phyloP scores from a whole-genome alignment of 2,888 invertebrate species.

The Elmis aenea region DNA sequence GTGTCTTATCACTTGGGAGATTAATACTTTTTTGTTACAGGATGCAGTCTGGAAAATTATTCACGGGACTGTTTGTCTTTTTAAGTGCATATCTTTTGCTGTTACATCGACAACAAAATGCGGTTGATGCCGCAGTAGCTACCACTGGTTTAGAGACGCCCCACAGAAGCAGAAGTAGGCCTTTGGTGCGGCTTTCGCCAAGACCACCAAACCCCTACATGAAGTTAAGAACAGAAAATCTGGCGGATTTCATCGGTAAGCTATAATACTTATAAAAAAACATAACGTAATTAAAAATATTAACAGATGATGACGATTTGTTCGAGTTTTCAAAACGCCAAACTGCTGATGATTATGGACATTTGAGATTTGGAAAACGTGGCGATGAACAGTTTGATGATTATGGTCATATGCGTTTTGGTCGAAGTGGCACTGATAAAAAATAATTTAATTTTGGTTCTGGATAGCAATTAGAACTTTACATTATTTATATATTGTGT shows the following conservation, averaged over 20 bases:
- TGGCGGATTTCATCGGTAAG: constrained; percentile 36
- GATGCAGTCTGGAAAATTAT: constrained; percentile 20
- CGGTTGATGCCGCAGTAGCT: constrained; percentile 19
- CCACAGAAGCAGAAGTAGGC: constrained; percentile 26
- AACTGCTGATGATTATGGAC: constrained; percentile 56
- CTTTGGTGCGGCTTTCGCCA: constrained; percentile 25
- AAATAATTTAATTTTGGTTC: too few species aligned
- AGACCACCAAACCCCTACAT: constrained; percentile 28
- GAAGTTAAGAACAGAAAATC: constrained; percentile 30
- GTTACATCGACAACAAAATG: constrained; percentile 16
- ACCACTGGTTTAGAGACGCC: constrained; percentile 18
- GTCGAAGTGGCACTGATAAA: constrained; percentile 50
- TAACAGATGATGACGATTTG: constrained; percentile 47
- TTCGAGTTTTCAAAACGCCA: constrained; percentile 49
- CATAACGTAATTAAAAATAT: constrained; percentile 2
- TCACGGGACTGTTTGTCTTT: constrained; percentile 14
- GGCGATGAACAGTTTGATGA: constrained; percentile 67
- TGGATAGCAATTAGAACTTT: too few species aligned
- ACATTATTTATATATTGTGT: too few species aligned
- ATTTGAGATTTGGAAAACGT: constrained; percentile 59
- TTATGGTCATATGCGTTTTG: constrained; percentile 71
- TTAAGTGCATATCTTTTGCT: constrained; percentile 20
- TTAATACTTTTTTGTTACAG: too few species aligned
- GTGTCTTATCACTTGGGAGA: too few species aligned
- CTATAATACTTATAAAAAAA: background rate